Evolutionary conservation across 2,113 vertebrate species (phyloP).

Genomic region (Pelecanoides urinatrix): DNA sequence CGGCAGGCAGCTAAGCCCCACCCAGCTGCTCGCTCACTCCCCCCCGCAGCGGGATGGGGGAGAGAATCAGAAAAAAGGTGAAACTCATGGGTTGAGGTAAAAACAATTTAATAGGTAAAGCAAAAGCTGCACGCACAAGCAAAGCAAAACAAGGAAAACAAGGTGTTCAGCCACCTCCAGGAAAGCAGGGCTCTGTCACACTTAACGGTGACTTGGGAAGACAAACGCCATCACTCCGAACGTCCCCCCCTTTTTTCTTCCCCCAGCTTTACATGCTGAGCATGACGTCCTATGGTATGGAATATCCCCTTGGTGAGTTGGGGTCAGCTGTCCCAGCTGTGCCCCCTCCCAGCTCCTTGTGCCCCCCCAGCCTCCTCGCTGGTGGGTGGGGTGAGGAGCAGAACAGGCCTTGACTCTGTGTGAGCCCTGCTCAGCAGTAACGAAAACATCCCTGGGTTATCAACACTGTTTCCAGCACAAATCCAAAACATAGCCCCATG

Average conservation of each 20-base stretch:
- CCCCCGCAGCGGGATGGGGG: neutral
- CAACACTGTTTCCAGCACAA: neutral
- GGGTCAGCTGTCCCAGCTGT: neutral
- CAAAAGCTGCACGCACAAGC: fast-evolving
- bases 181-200: neutral
- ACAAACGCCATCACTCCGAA: neutral
- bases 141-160: neutral
- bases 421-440: neutral
- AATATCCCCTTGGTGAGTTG: neutral
- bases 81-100: neutral
- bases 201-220: neutral
- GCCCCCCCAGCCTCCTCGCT: neutral
- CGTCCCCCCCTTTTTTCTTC: neutral
- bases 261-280: neutral
- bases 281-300: neutral
- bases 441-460: neutral
- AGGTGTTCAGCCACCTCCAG: neutral
- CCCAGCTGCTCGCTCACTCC: neutral
- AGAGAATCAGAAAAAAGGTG: neutral
- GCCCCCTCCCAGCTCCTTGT: neutral
- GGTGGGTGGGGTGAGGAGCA: neutral
- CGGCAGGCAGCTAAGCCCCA: neutral
- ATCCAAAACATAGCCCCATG: neutral
- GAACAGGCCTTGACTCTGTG: neutral
- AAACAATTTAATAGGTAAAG: neutral